Evolutionary conservation across 1,140 invertebrate genomes (phyloP).

Genomic region (Bilobella aurantiaca): DNA sequence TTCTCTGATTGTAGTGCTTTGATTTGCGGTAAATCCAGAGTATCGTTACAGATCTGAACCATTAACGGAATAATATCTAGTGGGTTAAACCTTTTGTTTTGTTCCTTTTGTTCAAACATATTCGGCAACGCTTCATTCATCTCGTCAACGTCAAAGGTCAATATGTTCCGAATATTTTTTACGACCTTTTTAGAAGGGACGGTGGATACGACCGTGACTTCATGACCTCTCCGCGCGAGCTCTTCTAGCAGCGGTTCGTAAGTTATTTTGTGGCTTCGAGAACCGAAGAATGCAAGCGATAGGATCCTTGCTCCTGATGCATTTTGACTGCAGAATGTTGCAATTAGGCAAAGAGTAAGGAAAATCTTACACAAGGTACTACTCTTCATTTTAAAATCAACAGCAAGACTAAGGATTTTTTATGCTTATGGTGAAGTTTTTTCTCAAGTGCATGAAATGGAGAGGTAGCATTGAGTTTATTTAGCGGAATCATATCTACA

Average conservation of each 20-base stretch:
- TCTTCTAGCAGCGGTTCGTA: background rate
- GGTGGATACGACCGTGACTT: background rate
- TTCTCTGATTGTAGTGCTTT: background rate
- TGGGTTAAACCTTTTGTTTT: background rate
- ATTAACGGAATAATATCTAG: background rate
- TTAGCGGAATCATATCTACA: no score
- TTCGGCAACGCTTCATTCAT: background rate
- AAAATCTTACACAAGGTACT: no score
- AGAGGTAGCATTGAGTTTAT: no score
- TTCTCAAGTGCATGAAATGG: no score
- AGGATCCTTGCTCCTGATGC: constrained; percentile 1
- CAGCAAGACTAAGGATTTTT: no score
- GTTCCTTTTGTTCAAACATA: background rate
- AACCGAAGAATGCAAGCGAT: background rate
- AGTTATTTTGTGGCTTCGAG: background rate
- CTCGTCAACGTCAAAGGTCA: background rate
- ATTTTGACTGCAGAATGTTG: no score
- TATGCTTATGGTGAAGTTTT: no score
- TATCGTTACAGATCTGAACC: background rate
- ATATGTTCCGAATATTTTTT: constrained; percentile 1
- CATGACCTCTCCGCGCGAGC: background rate
- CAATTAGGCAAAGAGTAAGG: no score
- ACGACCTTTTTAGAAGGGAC: background rate
- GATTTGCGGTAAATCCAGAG: background rate
- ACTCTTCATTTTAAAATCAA: no score